These are phyloP conservation scores for Stegostoma tigrinum DNA, from an alignment of 2,113 vertebrate genomes.

Conservation along the genomic window DNA sequence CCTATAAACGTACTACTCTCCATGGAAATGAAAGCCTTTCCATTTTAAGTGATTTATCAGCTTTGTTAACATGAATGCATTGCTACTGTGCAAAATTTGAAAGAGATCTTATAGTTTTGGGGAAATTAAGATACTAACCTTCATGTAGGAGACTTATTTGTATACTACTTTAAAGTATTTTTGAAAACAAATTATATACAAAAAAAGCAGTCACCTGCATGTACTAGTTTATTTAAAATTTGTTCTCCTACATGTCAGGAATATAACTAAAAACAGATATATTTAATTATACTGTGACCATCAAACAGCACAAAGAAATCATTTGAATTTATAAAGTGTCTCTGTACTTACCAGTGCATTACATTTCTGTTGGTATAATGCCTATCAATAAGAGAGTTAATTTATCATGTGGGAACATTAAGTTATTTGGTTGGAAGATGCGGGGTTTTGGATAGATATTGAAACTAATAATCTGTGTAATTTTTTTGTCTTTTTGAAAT, in stretches of 20 bases:
- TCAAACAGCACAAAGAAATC: slow-evolving; percentile 57
- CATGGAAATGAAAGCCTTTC: slow-evolving; percentile 52
- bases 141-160: slow-evolving; percentile 60
- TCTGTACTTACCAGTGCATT: slow-evolving; percentile 44
- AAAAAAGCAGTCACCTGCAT: slow-evolving; percentile 60
- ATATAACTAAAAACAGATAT: slow-evolving; percentile 52
- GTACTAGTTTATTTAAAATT: slow-evolving; percentile 62
- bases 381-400: slow-evolving; percentile 40
- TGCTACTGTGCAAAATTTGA: slow-evolving; percentile 51
- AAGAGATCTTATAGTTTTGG: slow-evolving; percentile 53
- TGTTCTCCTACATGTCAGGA: slow-evolving; percentile 57
- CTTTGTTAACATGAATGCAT: slow-evolving; percentile 53
- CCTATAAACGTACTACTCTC: slow-evolving; percentile 48
- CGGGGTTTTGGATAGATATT: slow-evolving; percentile 50
- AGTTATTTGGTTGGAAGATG: slow-evolving; percentile 51
- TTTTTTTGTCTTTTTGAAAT: slow-evolving; percentile 51
- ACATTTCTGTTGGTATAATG: slow-evolving; percentile 47
- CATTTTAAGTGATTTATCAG: slow-evolving; percentile 56
- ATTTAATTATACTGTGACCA: slow-evolving; percentile 64
- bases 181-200: slow-evolving; percentile 58
- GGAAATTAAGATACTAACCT: slow-evolving; percentile 53
- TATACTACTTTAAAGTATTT: slow-evolving; percentile 63
- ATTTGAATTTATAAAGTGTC: slow-evolving; percentile 52
- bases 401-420: slow-evolving; percentile 57
- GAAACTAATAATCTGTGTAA: slow-evolving; percentile 48